phyloP scores from a whole-genome alignment of 2,797 vertebrate genomes.

The Sebastes hubbsi region DNA sequence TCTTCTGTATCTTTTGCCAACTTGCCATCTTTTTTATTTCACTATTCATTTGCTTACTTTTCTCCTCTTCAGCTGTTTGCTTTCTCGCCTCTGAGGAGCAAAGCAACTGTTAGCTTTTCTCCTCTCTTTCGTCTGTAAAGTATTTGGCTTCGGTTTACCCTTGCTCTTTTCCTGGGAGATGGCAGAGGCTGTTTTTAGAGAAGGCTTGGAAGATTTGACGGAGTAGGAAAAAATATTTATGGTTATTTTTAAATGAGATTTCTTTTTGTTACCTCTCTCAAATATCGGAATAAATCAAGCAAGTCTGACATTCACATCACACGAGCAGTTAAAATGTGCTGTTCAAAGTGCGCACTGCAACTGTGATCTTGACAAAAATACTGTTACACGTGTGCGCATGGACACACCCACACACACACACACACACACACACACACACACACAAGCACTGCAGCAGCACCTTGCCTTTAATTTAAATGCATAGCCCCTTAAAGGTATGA shows the following conservation, averaged over 20 bases:
- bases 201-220: constrained; percentile 45
- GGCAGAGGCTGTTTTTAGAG: constrained; percentile 59
- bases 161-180: constrained; percentile 59
- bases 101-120: constrained; percentile 55
- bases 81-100: constrained; percentile 55
- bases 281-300: constrained; percentile 68
- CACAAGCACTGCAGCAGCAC: constrained; percentile 45
- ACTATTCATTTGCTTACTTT: constrained; percentile 51
- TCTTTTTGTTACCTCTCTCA: constrained; percentile 21
- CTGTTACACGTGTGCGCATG: neutral
- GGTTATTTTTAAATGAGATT: constrained; percentile 65
- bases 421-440: neutral
- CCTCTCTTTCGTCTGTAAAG: constrained; percentile 44
- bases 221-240: constrained; percentile 50
- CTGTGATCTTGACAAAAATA: constrained; percentile 48
- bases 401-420: neutral
- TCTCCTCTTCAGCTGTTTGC: constrained; percentile 49
- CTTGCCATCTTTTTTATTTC: constrained; percentile 42
- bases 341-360: constrained; percentile 27
- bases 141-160: constrained; percentile 64
- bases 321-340: constrained; percentile 59
- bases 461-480: constrained; percentile 66
- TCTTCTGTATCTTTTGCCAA: constrained; percentile 21
- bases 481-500: constrained; percentile 50
- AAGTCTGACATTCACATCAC: constrained; percentile 58